Evolutionary conservation across 23 tunicate species (phyloP), one percentile per base, ranked within the genome.

Genomic region (Halocynthia roretzi): DNA sequence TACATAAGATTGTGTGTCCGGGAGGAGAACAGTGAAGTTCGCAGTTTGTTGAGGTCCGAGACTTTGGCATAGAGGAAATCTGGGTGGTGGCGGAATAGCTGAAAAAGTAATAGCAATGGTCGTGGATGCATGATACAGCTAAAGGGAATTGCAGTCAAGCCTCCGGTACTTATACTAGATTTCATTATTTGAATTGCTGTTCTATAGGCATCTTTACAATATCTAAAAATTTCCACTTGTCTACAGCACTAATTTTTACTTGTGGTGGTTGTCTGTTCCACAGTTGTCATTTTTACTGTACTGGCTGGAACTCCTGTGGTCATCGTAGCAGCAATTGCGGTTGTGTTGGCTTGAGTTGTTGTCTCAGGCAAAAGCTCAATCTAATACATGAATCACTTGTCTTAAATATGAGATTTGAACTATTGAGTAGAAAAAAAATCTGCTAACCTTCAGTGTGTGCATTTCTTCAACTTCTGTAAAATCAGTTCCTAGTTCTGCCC

Each of bases 401-500:
- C 15, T 72, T 5, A 52, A 51, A 72, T 51, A 11, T 12, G 20
- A 51, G 11, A 51, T 72, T 52, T 51, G 2, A 20, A 14, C 50
- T 23, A 11, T 31, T 31, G 44, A 31, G 44, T n/a, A 15, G 2
- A 15, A 10, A 11, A 49, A 49, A 10, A 19, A 5, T 11, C 40
- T 11, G 9, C 76, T 15, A 10, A 71, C 76, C n/a, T 15, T 18
- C 54, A 71, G 18, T 17, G 76, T 71, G 23, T 22, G 18, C 44
- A 40, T 54, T 71, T 71, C 76, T 48, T 65, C 70, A 15, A 10
- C 22, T 10, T 70, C 75, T 9, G n/a, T 50, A 9, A 19, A 10
- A n/a, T 70, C 75, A 9, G 61, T 62, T 8, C 61, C 18, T 54
- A 64, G 53, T 8, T 74, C 93, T n/a, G 83, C 93, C 86, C 86